Base-by-base conservation (phyloP, 2,888 invertebrate species). In the Parasteatoda lunata region DNA sequence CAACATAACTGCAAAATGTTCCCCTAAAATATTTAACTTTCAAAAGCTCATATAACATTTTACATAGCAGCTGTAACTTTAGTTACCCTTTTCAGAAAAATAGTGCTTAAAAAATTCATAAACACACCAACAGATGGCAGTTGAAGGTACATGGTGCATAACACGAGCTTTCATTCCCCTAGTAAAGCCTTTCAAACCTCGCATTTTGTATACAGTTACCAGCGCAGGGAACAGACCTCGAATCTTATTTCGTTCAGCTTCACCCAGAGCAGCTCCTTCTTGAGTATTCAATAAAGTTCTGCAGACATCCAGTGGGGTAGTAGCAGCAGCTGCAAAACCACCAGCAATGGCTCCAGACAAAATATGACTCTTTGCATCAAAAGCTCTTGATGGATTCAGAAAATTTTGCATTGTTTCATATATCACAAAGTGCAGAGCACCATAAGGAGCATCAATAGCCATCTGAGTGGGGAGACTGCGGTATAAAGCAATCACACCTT, bases 61-160 rank as follows among this genome's bases (percentile, higher is more conserved):
- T 30, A 30, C 30, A 30, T 30, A 30, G 30, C 30, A 30, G 59
- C 9, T 59, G n/a, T n/a, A 59, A 13, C 59, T n/a, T 9, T 59
- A 59, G n/a, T 59, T 59, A 30, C 7, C n/a, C 47, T 30, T 77
- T 30, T 77, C 52, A 6, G 80, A 73, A 51, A 82, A 75, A 68
- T 75, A 82, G n/a, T 77, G 77, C 47, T 83, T 83, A 59, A 83
- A 83, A n/a, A 83, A 83, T n/a, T 83, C 83, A 54, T 83, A 83
- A 9, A 77, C 71, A 71, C 71, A 77, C 83, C 83, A 83, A 52
- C 83, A 83, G 11, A 77, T 71, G 11, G 83, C 77, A 49, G 77
- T 70, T 13, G 83, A 83, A 1, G 83, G 83, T 6, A 83, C 71
- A 66, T 77, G 71, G 15, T 77, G 69, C 70, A 83, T 64, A 45